These are phyloP conservation scores for Sweltsa coloradensis DNA, from an alignment of 1,140 invertebrate genomes.

Conservation along the genomic window DNA sequence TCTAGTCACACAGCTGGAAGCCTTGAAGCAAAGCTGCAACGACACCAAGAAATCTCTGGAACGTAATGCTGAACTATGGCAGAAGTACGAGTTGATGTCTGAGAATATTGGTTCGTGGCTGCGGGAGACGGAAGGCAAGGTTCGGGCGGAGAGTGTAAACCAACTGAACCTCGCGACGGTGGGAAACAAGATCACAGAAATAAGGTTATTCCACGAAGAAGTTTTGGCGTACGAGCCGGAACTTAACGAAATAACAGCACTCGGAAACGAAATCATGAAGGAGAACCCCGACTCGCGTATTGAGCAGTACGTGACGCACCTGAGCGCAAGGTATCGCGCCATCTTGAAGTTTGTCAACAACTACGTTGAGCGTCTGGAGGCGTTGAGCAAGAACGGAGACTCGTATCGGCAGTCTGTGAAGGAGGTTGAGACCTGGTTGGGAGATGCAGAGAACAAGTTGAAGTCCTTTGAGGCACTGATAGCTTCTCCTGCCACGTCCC, in stretches of 20 bases:
- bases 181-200: constrained; percentile 55
- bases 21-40: constrained; percentile 48
- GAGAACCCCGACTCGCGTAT: constrained; percentile 71
- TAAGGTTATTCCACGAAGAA: constrained; percentile 45
- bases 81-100: constrained; percentile 61
- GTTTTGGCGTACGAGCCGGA: constrained; percentile 48
- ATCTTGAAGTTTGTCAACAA: constrained; percentile 55
- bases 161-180: constrained; percentile 40
- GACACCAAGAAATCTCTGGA: constrained; percentile 57
- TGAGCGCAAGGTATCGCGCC: constrained; percentile 62
- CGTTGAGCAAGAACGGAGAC: constrained; percentile 49
- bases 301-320: constrained; percentile 62
- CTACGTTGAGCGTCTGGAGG: constrained; percentile 52
- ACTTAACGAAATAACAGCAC: constrained; percentile 48
- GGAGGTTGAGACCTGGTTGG: constrained; percentile 67
- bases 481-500: constrained; percentile 46
- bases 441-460: constrained; percentile 56
- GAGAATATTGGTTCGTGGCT: constrained; percentile 72
- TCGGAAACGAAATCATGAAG: constrained; percentile 58
- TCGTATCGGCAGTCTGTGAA: constrained; percentile 51
- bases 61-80: constrained; percentile 63
- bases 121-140: constrained; percentile 71
- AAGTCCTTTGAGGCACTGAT: constrained; percentile 51
- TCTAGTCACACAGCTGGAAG: constrained; percentile 51
- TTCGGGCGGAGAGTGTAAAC: constrained; percentile 56